Evolutionary conservation across 2,113 vertebrate species (phyloP).

Genomic region (Monarcha castaneiventris): DNA sequence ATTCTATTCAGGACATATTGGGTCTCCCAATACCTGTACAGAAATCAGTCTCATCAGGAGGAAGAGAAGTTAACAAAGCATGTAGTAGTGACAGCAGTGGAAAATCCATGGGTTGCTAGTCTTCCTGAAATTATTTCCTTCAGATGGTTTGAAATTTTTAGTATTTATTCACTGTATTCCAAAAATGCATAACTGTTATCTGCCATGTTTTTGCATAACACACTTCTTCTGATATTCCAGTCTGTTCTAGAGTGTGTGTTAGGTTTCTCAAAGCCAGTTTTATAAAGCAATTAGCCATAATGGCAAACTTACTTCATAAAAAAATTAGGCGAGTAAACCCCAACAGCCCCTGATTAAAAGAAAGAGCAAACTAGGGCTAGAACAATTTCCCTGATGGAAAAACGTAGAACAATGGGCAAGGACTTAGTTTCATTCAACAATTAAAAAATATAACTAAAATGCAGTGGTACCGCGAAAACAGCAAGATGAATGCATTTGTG

Average conservation of each 20-base stretch:
- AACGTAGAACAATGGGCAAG: neutral
- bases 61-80: neutral
- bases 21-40: neutral
- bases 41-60: neutral
- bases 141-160: neutral
- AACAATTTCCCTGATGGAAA: neutral
- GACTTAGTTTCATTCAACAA: neutral
- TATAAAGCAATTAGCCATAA: neutral
- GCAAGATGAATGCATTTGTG: neutral
- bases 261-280: neutral
- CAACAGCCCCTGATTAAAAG: neutral
- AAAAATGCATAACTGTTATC: neutral
- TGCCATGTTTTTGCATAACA: neutral
- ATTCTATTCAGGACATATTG: neutral
- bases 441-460: neutral
- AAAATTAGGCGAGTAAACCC: neutral
- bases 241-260: neutral
- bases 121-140: neutral
- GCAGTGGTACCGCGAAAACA: neutral
- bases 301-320: neutral
- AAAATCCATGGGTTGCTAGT: neutral
- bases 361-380: neutral
- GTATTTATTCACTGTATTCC: neutral
- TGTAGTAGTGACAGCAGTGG: neutral
- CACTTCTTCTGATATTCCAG: neutral